Evolutionary conservation across 2,113 vertebrate genomes (phyloP).

Genomic region (Zeus faber): DNA sequence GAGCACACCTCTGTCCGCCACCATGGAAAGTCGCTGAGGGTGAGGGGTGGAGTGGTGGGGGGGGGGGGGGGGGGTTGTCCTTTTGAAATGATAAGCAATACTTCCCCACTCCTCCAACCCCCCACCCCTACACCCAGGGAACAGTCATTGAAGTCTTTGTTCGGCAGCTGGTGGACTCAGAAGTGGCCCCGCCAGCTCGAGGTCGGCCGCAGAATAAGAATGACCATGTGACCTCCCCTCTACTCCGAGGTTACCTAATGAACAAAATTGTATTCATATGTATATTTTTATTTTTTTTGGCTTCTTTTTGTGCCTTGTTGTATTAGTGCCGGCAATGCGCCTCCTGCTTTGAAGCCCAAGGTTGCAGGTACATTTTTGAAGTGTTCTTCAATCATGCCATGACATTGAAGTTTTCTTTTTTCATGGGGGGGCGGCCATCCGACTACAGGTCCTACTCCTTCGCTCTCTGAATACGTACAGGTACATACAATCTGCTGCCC

Average conservation of each 20-base stretch:
- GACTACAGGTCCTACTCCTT: conserved; percentile 47
- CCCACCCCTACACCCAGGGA: conserved; percentile 48
- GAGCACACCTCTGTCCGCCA: background rate
- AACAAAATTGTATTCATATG: conserved; percentile 70
- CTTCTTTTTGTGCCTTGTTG: conserved; percentile 41
- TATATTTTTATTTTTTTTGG: conserved; percentile 35
- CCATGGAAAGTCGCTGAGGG: conserved; percentile 17
- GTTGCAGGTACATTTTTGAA: conserved; percentile 63
- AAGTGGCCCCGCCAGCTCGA: conserved; percentile 61
- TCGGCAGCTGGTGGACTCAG: conserved; percentile 59
- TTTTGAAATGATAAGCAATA: conserved; percentile 74
- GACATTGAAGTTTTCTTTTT: conserved; percentile 56
- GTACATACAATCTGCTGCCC: conserved; percentile 25
- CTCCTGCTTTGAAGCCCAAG: conserved; percentile 68
- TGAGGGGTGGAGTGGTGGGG: conserved; percentile 51
- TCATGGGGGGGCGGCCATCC: conserved; percentile 39
- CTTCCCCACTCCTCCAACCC: background rate
- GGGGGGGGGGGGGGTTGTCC: conserved; percentile 52
- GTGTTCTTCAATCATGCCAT: conserved; percentile 64
- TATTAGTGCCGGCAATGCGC: conserved; percentile 60
- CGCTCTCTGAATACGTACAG: conserved; percentile 29
- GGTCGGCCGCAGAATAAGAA: conserved; percentile 65
- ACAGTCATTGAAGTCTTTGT: conserved; percentile 71
- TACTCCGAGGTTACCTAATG: conserved; percentile 71
- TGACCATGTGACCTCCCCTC: conserved; percentile 62